Base-by-base conservation (phyloP, 2,888 invertebrate species). In the Ichneumon xanthorius region DNA sequence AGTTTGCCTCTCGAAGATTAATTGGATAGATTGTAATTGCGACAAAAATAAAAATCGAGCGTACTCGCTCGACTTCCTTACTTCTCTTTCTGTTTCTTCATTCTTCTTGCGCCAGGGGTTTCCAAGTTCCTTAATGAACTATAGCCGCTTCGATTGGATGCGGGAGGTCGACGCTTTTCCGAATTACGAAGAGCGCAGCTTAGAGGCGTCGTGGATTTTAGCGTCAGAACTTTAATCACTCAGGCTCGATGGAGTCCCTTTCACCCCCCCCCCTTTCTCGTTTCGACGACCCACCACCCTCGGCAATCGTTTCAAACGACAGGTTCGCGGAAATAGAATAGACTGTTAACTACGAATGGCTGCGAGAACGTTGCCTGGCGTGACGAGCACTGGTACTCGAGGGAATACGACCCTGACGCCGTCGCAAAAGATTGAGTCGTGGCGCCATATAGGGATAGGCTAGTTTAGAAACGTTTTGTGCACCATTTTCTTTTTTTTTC, bases 191-290 rank as follows among this genome's bases (percentile, higher is more conserved):
- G 14, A 14, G 68, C 40, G 68, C 45, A 45, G 40, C 45, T 68
- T 19, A 16, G 45, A 68, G 68, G 22, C 45, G 22, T 68, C 68
- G 68, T 14, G 22, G 45, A 68, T 14, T 68, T 45, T 68, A 40
- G 68, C 68, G 40, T 48, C 48, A 22, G 14, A 45, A 68, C 48
- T 68, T 68, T 68, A 68, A 68, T 68, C 68, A 68, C 68, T 68
- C 48, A 19, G 68, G 1, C 45, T 22, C 45, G 22, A 45, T 48
- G 50, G 53, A 19, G 16, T 37, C 37, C 22, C 26, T 16, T n/a
- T 37, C 63, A 6, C 33, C 30, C 63, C 14, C 16, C 63, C n/a
- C n/a, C n/a, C n/a, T 30, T 33, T 37, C 63, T 48, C 68, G 45
- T 68, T 33, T 33, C 63, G n/a, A 65, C 33, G 2, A 1, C 22